phyloP scores from a whole-genome alignment of 2,888 invertebrate genomes.

The Dascillus cervinus region DNA sequence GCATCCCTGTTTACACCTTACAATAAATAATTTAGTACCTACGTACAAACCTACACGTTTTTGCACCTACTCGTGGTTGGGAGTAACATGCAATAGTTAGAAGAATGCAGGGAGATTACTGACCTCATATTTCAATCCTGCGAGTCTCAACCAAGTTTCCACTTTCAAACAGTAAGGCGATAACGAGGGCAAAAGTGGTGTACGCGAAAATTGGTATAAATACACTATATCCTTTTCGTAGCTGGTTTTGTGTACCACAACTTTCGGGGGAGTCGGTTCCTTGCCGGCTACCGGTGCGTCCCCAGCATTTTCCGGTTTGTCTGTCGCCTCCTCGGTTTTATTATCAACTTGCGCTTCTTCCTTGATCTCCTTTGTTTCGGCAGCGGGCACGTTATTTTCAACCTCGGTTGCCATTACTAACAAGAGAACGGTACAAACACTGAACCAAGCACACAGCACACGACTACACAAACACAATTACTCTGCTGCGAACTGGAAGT shows the following conservation, averaged over 20 bases:
- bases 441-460: constrained; percentile 19
- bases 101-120: too few relatives aligned
- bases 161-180: constrained; percentile 93
- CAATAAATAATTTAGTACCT: too few relatives aligned
- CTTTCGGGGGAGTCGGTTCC: constrained; percentile 65
- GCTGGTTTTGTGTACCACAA: constrained; percentile 76
- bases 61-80: background rate
- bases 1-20: too few relatives aligned
- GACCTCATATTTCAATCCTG: constrained; percentile 91
- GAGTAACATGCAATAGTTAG: too few relatives aligned
- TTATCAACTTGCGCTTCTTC: constrained; percentile 46
- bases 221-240: constrained; percentile 91
- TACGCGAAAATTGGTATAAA: constrained; percentile 88
- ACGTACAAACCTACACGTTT: too few relatives aligned
- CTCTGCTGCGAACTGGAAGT: constrained; percentile 20
- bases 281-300: constrained; percentile 48
- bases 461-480: constrained; percentile 13
- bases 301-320: constrained; percentile 40
- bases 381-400: constrained; percentile 58
- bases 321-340: constrained; percentile 45
- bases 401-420: constrained; percentile 68
- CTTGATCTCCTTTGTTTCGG: constrained; percentile 49
- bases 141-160: constrained; percentile 90
- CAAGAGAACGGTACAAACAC: constrained; percentile 18
- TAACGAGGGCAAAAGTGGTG: constrained; percentile 80